Evolutionary conservation across 2,888 invertebrate species (phyloP).

Genomic region (Hesperia comma): DNA sequence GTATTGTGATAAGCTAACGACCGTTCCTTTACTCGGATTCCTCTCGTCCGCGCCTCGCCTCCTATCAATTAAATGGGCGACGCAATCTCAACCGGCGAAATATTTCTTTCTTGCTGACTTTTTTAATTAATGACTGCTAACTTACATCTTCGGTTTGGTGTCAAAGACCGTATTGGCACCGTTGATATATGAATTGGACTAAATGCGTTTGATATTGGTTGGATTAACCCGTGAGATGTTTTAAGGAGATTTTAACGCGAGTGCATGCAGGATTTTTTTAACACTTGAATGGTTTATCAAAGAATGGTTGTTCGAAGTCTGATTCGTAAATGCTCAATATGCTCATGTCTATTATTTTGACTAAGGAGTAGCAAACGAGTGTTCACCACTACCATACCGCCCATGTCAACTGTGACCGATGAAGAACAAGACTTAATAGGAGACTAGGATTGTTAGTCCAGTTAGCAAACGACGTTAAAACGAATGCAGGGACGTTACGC

Average conservation of each 20-base stretch:
- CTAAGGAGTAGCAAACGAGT: too few relatives aligned
- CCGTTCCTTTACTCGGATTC: slow-evolving; percentile 64
- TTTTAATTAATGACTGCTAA: slow-evolving; percentile 54
- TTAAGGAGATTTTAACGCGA: background rate
- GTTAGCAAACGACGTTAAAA: too few relatives aligned
- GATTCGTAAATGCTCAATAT: too few relatives aligned
- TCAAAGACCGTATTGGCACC: slow-evolving; percentile 40
- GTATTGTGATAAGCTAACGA: slow-evolving; percentile 71
- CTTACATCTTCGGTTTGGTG: slow-evolving; percentile 35
- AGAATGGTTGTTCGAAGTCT: too few relatives aligned
- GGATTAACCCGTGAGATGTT: background rate
- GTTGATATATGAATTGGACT: slow-evolving; percentile 40
- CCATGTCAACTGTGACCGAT: too few relatives aligned
- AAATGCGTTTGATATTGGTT: slow-evolving; percentile 11
- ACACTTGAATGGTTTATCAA: too few relatives aligned
- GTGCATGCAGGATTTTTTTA: too few relatives aligned
- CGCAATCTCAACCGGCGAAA: slow-evolving; percentile 64
- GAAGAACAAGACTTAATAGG: too few relatives aligned
- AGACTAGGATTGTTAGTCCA: too few relatives aligned
- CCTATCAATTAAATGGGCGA: slow-evolving; percentile 77
- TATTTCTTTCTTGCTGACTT: slow-evolving; percentile 47
- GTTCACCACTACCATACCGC: too few relatives aligned
- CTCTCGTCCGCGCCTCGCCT: slow-evolving; percentile 47
- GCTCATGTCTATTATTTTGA: too few relatives aligned
- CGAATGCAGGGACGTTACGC: too few relatives aligned